Evolutionary conservation across 2,888 invertebrate species (phyloP).

Genomic region (Coenonympha arcania): DNA sequence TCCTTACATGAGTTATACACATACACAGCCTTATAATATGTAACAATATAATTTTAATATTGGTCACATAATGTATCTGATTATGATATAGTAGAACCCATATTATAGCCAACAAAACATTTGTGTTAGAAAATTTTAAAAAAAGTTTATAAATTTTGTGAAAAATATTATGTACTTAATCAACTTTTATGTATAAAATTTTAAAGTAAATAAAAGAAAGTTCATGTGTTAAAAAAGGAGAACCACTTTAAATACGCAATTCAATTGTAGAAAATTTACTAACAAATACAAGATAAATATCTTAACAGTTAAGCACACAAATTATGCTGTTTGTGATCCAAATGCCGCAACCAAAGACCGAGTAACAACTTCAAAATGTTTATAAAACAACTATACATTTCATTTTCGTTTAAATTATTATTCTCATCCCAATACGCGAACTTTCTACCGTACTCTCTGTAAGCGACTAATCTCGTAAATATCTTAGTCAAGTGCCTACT

Average conservation of each 20-base stretch:
- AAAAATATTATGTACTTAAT: not conserved
- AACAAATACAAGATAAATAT: not conserved
- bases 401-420: slow-evolving; percentile 51
- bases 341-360: slow-evolving; percentile 67
- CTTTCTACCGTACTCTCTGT: slow-evolving; percentile 44
- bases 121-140: not conserved
- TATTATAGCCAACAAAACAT: slow-evolving; percentile 4
- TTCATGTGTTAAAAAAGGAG: not conserved
- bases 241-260: not conserved
- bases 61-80: slow-evolving; percentile 20
- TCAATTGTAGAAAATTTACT: not conserved
- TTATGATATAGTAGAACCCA: slow-evolving; percentile 17
- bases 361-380: slow-evolving; percentile 60
- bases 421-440: slow-evolving; percentile 56
- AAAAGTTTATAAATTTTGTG: not conserved
- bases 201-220: not conserved
- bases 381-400: slow-evolving; percentile 60
- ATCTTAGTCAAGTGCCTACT: slow-evolving; percentile 47
- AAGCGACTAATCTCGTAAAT: slow-evolving; percentile 47
- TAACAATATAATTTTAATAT: slow-evolving; percentile 21
- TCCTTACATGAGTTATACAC: slow-evolving; percentile 27
- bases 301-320: slow-evolving; percentile 23
- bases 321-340: slow-evolving; percentile 49
- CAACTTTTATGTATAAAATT: too few relatives aligned
- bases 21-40: slow-evolving; percentile 34